Evolutionary conservation across 2,888 invertebrate genomes (phyloP).

Genomic region (Hoplodrina blanda): DNA sequence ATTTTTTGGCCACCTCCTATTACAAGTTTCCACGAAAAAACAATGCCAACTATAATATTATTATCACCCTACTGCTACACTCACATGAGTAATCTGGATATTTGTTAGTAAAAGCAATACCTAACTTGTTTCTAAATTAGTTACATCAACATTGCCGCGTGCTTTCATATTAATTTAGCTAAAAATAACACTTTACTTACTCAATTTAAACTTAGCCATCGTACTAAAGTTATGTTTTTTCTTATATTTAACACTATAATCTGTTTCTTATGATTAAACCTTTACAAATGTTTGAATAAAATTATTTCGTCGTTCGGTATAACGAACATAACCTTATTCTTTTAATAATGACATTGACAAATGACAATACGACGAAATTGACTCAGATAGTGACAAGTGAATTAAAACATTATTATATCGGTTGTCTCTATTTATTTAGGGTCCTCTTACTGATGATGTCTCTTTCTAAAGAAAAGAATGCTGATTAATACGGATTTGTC

Average conservation of each 20-base stretch:
- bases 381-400: background rate
- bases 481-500: background rate
- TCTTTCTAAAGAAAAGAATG: conserved; percentile 8
- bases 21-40: background rate
- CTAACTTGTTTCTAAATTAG: background rate
- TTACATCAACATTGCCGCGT: conserved; percentile 1
- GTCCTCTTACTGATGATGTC: background rate
- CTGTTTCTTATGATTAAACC: background rate
- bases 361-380: conserved; percentile 3
- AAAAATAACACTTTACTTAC: conserved; percentile 72
- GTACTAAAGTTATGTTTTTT: conserved; percentile 10
- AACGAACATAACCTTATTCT: conserved; percentile 42
- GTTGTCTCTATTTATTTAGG: background rate
- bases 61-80: too few species aligned
- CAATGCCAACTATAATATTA: background rate
- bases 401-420: background rate
- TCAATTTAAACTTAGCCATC: conserved; percentile 86
- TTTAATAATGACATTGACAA: conserved; percentile 12
- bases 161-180: background rate
- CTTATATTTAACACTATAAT: conserved; percentile 23
- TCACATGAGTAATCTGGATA: background rate
- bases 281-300: background rate
- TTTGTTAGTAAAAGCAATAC: background rate
- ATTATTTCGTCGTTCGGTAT: background rate
- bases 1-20: background rate